Percentiles rank a stretch among this genome's conserved stretches.
Evolutionary conservation across 2,888 invertebrate species (phyloP).

Genomic region (Ophion slaviceki): DNA sequence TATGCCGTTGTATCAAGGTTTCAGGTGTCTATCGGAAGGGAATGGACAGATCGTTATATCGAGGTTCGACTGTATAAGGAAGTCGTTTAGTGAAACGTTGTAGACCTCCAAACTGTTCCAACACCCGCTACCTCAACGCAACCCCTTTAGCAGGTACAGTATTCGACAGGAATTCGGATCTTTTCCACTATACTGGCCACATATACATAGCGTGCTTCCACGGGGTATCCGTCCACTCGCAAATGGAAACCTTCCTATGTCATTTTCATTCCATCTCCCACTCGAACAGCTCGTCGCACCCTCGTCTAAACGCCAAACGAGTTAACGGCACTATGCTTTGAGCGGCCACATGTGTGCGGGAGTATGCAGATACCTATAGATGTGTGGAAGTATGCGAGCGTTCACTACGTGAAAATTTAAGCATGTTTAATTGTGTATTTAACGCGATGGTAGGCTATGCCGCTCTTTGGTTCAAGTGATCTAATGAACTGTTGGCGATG

Average conservation of each 20-base stretch:
- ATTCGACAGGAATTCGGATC: slow-evolving; percentile 16
- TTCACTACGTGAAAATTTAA: slow-evolving; percentile 27
- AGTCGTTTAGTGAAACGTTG: no score
- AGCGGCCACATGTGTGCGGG: slow-evolving; percentile 6
- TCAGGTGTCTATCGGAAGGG: no score
- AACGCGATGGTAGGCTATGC: background rate
- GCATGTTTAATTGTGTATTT: slow-evolving; percentile 34
- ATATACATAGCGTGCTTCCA: slow-evolving; percentile 6
- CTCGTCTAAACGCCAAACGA: slow-evolving; percentile 40
- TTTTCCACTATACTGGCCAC: slow-evolving; percentile 19
- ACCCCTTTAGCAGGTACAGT: slow-evolving; percentile 28
- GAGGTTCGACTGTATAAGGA: no score
- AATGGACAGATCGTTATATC: no score
- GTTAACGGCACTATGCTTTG: slow-evolving; percentile 35
- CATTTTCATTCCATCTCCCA: slow-evolving; percentile 49
- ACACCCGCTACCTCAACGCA: background rate
- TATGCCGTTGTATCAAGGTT: no score
- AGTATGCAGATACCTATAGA: background rate
- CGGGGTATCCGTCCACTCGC: slow-evolving; percentile 40
- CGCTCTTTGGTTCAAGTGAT: background rate
- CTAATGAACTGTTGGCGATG: background rate
- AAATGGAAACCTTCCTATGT: slow-evolving; percentile 52
- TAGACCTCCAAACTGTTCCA: background rate
- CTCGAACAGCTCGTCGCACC: slow-evolving; percentile 43
- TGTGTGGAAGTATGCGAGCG: background rate